These are phyloP conservation scores for Cryptotermes secundus DNA, from an alignment of 1,140 invertebrate genomes.

Conservation along the genomic window DNA sequence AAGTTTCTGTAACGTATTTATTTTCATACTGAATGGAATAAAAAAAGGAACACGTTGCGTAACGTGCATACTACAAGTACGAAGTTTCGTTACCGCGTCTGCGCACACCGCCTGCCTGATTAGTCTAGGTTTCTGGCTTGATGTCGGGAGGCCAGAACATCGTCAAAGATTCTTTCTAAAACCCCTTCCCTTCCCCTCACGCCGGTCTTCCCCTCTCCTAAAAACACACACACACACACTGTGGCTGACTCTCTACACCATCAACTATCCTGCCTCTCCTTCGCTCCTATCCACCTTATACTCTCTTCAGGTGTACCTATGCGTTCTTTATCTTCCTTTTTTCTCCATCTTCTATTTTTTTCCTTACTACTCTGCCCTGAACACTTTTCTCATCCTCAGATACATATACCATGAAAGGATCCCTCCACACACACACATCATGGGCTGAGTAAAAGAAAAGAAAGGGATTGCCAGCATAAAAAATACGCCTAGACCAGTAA, in stretches of 20 bases:
- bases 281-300: constrained; percentile 4
- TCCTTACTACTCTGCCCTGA: not conserved
- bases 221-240: constrained; percentile 4
- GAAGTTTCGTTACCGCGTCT: not conserved
- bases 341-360: not conserved
- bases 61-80: not conserved
- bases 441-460: not conserved
- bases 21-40: not conserved
- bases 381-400: not conserved
- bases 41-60: not conserved
- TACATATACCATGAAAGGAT: not conserved
- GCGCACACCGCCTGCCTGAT: constrained; percentile 11
- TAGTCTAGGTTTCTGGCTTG: constrained; percentile 15
- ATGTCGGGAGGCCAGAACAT: constrained; percentile 3
- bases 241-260: not conserved
- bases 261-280: not conserved
- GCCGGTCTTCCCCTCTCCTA: not conserved
- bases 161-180: constrained; percentile 19
- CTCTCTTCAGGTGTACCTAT: not conserved
- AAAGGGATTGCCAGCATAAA: not conserved
- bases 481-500: constrained; percentile 12
- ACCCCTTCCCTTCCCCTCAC: constrained; percentile 8
- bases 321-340: constrained; percentile 14
- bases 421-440: not conserved
- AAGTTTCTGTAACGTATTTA: not conserved